Percentiles rank a stretch among this genome's conserved stretches.
Conservation (phyloP, 2,888 invertebrate species). For the Catocala nupta region DNA sequence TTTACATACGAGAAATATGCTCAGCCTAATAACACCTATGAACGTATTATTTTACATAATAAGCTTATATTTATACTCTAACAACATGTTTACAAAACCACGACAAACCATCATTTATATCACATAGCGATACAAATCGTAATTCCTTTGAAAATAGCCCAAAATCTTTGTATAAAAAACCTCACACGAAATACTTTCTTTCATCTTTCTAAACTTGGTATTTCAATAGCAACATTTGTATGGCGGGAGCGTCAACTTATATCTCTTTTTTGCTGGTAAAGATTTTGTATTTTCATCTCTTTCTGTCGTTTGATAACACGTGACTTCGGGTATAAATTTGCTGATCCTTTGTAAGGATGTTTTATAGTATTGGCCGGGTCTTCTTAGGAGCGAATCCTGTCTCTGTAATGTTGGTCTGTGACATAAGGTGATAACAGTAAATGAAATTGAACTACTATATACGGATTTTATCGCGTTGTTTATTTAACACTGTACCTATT, state of each 20-base stretch:
- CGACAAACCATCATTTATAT: no score
- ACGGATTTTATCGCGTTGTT: no score
- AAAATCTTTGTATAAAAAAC: conserved; percentile 26
- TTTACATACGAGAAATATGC: no score
- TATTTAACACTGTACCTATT: no score
- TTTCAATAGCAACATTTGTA: conserved; percentile 47
- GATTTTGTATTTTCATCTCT: conserved; percentile 19
- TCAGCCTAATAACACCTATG: no score
- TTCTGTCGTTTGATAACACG: conserved; percentile 36
- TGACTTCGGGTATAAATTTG: conserved; percentile 42
- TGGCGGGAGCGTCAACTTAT: conserved; percentile 26
- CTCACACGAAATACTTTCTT: conserved; percentile 36
- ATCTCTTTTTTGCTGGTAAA: conserved; percentile 12
- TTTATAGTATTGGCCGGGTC: background rate
- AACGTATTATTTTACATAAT: no score
- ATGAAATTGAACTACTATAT: no score
- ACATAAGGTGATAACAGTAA: no score
- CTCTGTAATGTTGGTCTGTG: no score
- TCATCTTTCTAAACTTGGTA: conserved; percentile 38
- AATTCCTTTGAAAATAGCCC: conserved; percentile 27
- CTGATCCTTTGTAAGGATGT: conserved; percentile 23
- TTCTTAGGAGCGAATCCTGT: no score
- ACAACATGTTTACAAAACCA: no score
- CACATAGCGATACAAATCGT: conserved; percentile 13
- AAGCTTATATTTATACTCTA: no score